phyloP scores from a whole-genome alignment of 2,888 invertebrate species.

The Caenorhabditis sulstoni region DNA sequence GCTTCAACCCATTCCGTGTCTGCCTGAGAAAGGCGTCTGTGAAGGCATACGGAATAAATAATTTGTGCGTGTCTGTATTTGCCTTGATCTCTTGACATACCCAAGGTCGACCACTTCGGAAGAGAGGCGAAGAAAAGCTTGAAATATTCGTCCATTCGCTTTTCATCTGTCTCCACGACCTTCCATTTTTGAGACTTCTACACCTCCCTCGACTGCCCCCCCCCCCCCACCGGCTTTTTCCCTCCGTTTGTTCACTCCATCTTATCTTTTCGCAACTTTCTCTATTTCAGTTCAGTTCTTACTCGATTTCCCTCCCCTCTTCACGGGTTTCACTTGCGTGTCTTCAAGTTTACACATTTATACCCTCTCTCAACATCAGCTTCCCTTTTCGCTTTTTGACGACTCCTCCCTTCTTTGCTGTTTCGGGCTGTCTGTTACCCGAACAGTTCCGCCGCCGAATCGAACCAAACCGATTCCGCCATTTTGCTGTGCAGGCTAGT shows the following conservation, averaged over 20 bases:
- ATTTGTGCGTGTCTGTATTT: slow-evolving; percentile 39
- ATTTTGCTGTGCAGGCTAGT: slow-evolving; percentile 28
- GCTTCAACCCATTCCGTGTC: neutral
- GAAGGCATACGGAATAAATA: slow-evolving; percentile 29
- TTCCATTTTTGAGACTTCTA: slow-evolving; percentile 8
- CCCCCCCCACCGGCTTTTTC: neutral
- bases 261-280: slow-evolving; percentile 24
- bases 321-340: slow-evolving; percentile 37
- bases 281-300: slow-evolving; percentile 47
- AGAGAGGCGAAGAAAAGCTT: slow-evolving; percentile 10
- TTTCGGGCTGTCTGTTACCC: slow-evolving; percentile 29
- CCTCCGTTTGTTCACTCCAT: too few relatives aligned
- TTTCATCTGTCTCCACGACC: neutral
- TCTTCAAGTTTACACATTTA: slow-evolving; percentile 45
- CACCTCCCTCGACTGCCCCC: slow-evolving; percentile 9
- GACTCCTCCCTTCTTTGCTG: slow-evolving; percentile 43
- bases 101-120: slow-evolving; percentile 49
- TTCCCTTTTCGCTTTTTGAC: slow-evolving; percentile 1
- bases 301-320: slow-evolving; percentile 37
- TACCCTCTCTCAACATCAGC: slow-evolving; percentile 26
- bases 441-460: slow-evolving; percentile 54
- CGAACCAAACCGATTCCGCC: slow-evolving; percentile 3
- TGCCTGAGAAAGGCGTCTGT: neutral
- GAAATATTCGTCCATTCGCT: slow-evolving; percentile 11
- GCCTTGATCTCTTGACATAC: slow-evolving; percentile 55